Evolutionary conservation across 2,113 vertebrate species (phyloP).

Genomic region (Centrocercus urophasianus): DNA sequence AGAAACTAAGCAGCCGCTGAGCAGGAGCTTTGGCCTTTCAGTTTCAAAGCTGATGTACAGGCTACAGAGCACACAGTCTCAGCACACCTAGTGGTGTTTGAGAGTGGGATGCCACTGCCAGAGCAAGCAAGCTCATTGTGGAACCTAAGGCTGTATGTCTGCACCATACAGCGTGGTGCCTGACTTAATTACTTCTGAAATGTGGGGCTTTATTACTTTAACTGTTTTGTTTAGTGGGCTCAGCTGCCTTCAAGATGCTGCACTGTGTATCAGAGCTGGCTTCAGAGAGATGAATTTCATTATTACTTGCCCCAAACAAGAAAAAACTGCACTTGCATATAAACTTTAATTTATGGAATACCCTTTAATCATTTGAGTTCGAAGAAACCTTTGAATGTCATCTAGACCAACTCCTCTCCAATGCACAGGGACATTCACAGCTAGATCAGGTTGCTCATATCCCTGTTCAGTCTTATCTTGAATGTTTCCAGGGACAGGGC

Average conservation of each 20-base stretch:
- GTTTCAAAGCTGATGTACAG: background rate
- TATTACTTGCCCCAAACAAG: background rate
- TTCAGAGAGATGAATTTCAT: background rate
- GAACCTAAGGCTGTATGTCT: background rate
- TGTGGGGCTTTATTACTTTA: background rate
- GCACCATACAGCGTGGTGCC: no score
- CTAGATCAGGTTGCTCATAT: no score
- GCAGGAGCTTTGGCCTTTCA: background rate
- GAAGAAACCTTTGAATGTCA: no score
- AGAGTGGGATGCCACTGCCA: background rate
- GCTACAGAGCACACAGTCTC: rapidly evolving
- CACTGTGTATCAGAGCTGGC: background rate
- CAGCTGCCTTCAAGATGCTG: background rate
- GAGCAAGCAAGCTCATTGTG: rapidly evolving
- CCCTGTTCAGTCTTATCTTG: no score
- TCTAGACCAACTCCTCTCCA: no score
- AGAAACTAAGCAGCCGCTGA: background rate
- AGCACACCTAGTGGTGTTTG: background rate
- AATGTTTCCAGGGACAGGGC: no score
- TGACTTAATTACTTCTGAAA: background rate
- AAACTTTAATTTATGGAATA: background rate
- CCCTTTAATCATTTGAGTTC: no score
- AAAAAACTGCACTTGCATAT: background rate
- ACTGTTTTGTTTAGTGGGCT: background rate
- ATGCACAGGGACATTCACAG: no score